Percentiles rank a stretch among this genome's conserved stretches.
These are phyloP conservation scores for Martes martes DNA, from an alignment of 2,113 vertebrate genomes.

Conservation along the genomic window DNA sequence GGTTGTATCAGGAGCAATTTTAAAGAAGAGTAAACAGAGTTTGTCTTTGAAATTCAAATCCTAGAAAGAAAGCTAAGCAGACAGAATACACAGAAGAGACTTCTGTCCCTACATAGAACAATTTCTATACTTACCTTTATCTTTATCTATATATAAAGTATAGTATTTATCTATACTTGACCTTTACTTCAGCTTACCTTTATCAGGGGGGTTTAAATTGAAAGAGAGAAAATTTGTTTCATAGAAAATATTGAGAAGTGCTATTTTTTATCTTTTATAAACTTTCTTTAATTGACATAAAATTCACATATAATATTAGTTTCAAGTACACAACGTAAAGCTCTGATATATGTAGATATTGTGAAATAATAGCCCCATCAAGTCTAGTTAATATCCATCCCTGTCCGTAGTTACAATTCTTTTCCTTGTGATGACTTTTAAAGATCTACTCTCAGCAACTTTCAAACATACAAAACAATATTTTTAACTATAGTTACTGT, in stretches of 20 bases:
- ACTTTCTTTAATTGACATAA: neutral
- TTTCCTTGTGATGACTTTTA: neutral
- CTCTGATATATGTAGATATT: neutral
- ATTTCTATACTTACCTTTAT: neutral
- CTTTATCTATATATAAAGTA: no score
- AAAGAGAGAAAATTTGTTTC: neutral
- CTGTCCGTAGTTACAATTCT: neutral
- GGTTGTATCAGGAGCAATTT: neutral
- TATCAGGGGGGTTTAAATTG: neutral
- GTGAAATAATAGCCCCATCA: neutral
- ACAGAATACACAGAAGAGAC: neutral
- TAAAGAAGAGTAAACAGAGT: neutral
- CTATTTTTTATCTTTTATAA: neutral
- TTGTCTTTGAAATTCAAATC: neutral
- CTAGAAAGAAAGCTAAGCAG: neutral
- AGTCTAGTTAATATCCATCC: neutral
- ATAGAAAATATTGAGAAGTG: neutral
- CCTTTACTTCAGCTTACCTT: neutral
- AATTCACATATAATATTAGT: neutral
- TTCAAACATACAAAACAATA: neutral
- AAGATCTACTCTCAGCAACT: neutral
- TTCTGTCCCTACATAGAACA: neutral
- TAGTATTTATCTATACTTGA: no score
- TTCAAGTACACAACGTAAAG: neutral
- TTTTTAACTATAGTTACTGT: neutral